Conservation (phyloP, 2,797 vertebrate genomes). For the Phylloscopus collybita region DNA sequence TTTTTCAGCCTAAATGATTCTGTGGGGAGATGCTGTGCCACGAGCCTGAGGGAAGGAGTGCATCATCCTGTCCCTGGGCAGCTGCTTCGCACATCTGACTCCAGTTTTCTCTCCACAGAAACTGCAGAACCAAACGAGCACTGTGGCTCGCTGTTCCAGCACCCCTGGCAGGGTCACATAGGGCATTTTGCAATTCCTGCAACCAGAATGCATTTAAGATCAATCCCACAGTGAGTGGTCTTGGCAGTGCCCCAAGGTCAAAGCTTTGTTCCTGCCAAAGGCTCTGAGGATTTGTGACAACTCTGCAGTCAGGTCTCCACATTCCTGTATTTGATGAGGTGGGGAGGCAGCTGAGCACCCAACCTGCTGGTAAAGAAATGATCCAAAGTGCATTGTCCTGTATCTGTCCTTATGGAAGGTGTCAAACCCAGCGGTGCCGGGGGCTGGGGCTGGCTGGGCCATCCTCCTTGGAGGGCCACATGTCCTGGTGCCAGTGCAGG, state of each 20-base stretch:
- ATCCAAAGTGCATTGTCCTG: background rate
- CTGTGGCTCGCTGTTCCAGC: background rate
- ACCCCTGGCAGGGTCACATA: background rate
- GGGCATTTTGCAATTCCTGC: background rate
- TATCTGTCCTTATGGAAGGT: background rate
- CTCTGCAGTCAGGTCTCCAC: rapidly evolving
- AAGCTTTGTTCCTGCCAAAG: background rate
- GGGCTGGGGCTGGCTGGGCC: background rate
- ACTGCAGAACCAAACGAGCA: rapidly evolving
- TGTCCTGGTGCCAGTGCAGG: background rate
- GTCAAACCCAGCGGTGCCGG: background rate
- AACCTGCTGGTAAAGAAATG: background rate
- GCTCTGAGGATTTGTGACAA: background rate
- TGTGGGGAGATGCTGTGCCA: background rate
- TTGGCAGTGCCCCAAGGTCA: background rate
- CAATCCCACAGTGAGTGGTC: background rate
- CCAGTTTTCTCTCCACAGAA: background rate
- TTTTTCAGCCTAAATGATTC: background rate
- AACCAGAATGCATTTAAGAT: background rate
- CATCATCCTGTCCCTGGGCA: background rate
- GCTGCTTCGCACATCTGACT: background rate
- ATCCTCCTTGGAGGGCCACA: background rate
- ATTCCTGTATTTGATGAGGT: background rate
- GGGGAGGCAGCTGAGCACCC: background rate
- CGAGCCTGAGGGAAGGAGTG: background rate